Evolutionary conservation across 2,888 invertebrate species (phyloP), one percentile per base, ranked within the genome.

Genomic region (Aethes cnicana): DNA sequence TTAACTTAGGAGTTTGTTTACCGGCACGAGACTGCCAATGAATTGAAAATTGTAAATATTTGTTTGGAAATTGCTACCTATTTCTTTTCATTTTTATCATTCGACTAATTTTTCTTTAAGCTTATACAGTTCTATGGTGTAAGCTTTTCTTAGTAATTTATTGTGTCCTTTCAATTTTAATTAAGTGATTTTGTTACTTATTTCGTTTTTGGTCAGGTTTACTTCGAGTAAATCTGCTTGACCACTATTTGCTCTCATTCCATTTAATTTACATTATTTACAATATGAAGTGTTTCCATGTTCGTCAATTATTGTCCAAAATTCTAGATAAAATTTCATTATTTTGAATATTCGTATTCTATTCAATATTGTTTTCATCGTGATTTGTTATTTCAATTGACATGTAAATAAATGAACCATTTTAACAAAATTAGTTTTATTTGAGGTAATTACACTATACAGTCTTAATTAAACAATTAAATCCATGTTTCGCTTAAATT

Each of bases 361-460:
- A n/a, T n/a, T 55, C 36, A 46, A 54, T 44, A 37, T 47, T 56
- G 35, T 50, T 56, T 53, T 53, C 20, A 35, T 28, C 26, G 44
- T 23, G 12, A 39, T 54, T 50, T 49, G 52, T 55, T 56, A 54
- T 52, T 54, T 49, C 41, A 36, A 53, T 59, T 50, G 53, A 72
- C 68, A 62, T 80, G 80, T 81, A 81, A 81, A 81, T 80, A 81
- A 77, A 81, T 68, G 58, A 62, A 69, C 55, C 66, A 65, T 72
- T 69, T 66, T 58, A 53, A 60, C n/a, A n/a, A 58, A 18, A 18
- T 18, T 9, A 4, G 4, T 20, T 14, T 32, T 32, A 7, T 46
- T 35, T 35, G 11, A 12, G 21, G 25, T 4, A 25, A 1, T 33
- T 14, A 17, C 2, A 44, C 7, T 6, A 3, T n/a, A n/a, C n/a